Evolutionary conservation across 2,113 vertebrate genomes (phyloP).

Genomic region (Peromyscus maniculatus): DNA sequence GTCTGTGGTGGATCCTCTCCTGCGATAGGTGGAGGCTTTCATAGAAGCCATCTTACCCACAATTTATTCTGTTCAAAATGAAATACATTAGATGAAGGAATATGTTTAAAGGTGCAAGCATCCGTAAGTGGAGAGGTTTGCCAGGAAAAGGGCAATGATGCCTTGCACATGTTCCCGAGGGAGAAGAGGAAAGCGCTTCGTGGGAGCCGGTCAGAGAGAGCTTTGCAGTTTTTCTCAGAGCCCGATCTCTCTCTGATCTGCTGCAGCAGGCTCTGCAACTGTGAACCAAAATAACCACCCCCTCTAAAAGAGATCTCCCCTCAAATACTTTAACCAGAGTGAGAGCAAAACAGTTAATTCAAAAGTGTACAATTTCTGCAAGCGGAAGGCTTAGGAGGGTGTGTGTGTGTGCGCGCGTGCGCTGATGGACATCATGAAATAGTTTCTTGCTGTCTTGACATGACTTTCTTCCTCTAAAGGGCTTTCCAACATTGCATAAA

Average conservation of each 20-base stretch:
- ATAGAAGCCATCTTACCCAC: not conserved
- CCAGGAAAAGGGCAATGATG: too few relatives aligned
- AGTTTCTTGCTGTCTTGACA: not conserved
- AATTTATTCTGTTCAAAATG: not conserved
- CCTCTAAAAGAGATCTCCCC: not conserved
- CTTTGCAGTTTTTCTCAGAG: not conserved
- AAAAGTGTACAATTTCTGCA: not conserved
- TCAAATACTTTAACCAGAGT: not conserved
- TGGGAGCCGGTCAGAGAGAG: not conserved
- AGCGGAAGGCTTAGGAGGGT: not conserved
- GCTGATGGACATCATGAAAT: not conserved
- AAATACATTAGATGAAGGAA: not conserved
- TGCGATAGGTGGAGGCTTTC: not conserved
- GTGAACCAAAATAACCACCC: not conserved
- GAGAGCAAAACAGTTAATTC: not conserved
- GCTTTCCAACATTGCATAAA: not conserved
- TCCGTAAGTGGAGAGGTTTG: not conserved
- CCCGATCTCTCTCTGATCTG: not conserved
- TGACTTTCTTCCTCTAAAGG: slow-evolving; percentile 14
- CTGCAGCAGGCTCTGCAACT: not conserved
- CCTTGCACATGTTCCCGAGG: not conserved
- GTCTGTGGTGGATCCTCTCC: not conserved
- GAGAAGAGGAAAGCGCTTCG: not conserved
- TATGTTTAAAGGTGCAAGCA: not conserved
- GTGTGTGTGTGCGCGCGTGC: too few relatives aligned